Base-by-base conservation (phyloP, 2,888 invertebrate genomes). In the Candidula unifasciata region DNA sequence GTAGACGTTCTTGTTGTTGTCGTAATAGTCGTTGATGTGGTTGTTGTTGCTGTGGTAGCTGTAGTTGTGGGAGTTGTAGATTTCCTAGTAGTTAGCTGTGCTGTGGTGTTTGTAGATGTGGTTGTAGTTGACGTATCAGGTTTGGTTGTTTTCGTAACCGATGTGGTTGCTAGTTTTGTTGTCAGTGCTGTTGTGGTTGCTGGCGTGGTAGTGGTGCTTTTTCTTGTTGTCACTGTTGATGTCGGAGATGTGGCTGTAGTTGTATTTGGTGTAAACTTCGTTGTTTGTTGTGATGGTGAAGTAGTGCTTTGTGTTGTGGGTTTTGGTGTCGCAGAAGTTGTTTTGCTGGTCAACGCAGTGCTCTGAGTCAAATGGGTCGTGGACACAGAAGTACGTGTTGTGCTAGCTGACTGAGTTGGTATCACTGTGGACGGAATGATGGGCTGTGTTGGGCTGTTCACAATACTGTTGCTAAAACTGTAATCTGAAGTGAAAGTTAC, bases 121-220 rank as follows among this genome's bases (percentile, higher is more conserved):
- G n/a, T n/a, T 16, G 57, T 10, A 16, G 13, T 54, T 16, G 57
- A 16, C 18, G 57, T 54, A 54, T 10, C 13, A 54, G 35, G 1
- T 18, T 78, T 79, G 18, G 79, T 79, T 57, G 69, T 69, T 24
- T 64, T 60, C 5, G 35, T 78, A 3, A 71, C 71, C 16, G 2
- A 77, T 27, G 76, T 77, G 8, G 54, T 35, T 27, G 54, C 16
- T 21, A 27, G 24, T 35, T 10, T 18, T 54, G 13, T 54, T 54
- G 74, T 33, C 18, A 35, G 18, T 30, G 74, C 35, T 13, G 74
- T 16, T 30, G 74, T 74, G 13, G 74, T 74, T 33, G 74, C 35
- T 30, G 37, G 18, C 18, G 74, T 74, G 8, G 69, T 69, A 3
- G 69, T 35, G 35, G 35, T 21, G n/a, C n/a, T n/a, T n/a, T n/a